Base-by-base conservation (phyloP, 2,113 vertebrate genomes). In the Hirundichthys speculiger region DNA sequence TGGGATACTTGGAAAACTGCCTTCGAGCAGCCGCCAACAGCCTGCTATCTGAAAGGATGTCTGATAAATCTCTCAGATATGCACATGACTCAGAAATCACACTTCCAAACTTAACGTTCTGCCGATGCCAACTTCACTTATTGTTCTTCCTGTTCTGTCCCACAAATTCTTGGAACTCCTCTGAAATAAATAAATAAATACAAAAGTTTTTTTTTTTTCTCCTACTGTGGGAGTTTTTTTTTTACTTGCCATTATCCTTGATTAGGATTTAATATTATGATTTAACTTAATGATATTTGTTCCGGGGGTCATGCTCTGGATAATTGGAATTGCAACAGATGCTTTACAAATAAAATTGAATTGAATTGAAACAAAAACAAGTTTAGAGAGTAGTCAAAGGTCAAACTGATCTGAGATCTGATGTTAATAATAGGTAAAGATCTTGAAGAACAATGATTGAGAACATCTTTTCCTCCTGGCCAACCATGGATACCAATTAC, bases 1-100 rank as follows among this genome's bases (percentile, higher is more conserved):
- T 68, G 77, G 57, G 67, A 63, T 85, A 77, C 78, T 76, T 88
- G 82, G 78, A 88, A 89, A 82, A 81, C 41, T 57, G 34, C 53
- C 16, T 15, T 48, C 16, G 47, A 63, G 42, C 76, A 83, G 80
- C 83, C 69, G 77, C 77, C 69, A 49, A 43, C 54, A 45, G 52
- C 41, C 60, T 51, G 27, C 55, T 16, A 39, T 73, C 55, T 20
- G 40, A 77, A 57, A 83, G 87, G 81, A 88, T 86, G 77, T 87
- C 65, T 86, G 84, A 88, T 79, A 73, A 80, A 72, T n/a, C 42
- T 68, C 39, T 58, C 13, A 59, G 50, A 74, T 78, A 76, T 60
- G 64, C 61, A 60, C 64, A 66, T 77, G 77, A 83, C 64, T 79
- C 71, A 83, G 48, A 79, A 51, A 61, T 45, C n/a, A 25, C 30